phyloP scores from a whole-genome alignment of 2,797 vertebrate genomes.

The Gymnoscopelus microlampas region DNA sequence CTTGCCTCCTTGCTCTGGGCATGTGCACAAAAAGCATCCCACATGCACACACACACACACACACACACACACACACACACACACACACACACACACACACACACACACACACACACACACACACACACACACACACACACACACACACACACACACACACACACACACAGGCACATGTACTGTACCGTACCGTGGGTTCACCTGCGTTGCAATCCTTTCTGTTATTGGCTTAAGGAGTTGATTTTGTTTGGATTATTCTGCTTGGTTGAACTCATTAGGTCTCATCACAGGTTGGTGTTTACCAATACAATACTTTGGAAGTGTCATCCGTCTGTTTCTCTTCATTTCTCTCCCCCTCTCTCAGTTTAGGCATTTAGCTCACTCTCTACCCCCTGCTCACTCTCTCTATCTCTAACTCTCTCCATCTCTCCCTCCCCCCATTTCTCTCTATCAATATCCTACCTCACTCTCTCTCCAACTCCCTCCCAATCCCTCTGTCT shows the following conservation, averaged over 20 bases:
- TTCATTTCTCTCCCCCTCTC: too few relatives aligned
- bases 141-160: conserved; percentile 7
- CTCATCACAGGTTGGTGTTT: too few relatives aligned
- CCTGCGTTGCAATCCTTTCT: too few relatives aligned
- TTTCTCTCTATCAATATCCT: conserved; percentile 16
- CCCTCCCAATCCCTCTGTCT: not conserved
- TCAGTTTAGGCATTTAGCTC: too few relatives aligned
- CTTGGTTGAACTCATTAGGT: too few relatives aligned
- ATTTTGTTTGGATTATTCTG: too few relatives aligned
- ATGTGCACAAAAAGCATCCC: conserved; percentile 20
- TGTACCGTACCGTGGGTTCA: too few relatives aligned
- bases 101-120: conserved; percentile 19
- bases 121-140: conserved; percentile 12
- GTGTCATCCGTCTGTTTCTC: too few relatives aligned
- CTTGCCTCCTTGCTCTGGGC: conserved; percentile 26
- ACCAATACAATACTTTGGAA: too few relatives aligned
- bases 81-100: conserved; percentile 7
- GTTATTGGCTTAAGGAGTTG: too few relatives aligned
- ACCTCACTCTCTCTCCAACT: not conserved
- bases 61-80: conserved; percentile 18
- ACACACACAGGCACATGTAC: not conserved
- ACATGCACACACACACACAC: not conserved
- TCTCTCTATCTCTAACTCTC: too few relatives aligned
- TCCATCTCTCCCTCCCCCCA: conserved; percentile 16
- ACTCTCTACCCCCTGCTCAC: too few relatives aligned